phyloP scores from a whole-genome alignment of 1,140 invertebrate species.

The Batillaria attramentaria region DNA sequence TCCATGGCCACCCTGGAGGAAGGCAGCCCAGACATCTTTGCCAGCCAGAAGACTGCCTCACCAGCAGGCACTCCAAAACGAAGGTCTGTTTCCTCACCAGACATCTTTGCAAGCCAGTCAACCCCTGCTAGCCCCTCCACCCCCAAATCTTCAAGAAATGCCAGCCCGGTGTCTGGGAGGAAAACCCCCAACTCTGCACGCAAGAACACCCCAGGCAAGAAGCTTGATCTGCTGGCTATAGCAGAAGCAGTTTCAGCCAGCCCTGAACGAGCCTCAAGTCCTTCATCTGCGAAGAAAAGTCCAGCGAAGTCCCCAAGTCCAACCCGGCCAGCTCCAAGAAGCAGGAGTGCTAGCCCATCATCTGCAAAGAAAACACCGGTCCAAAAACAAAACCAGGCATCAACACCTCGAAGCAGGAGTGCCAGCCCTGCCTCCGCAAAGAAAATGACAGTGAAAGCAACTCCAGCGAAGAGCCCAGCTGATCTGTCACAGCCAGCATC shows the following conservation, averaged over 20 bases:
- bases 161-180: background rate
- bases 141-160: background rate
- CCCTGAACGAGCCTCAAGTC: background rate
- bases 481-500: too few species aligned
- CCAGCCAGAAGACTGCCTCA: conserved; percentile 11
- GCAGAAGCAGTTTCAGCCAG: too few species aligned
- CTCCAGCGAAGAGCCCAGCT: too few species aligned
- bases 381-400: background rate
- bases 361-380: background rate
- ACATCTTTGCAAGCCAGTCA: too few species aligned
- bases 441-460: too few species aligned
- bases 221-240: too few species aligned
- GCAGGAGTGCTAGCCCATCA: background rate
- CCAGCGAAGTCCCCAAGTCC: background rate
- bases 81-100: background rate
- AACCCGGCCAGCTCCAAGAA: conserved; percentile 1
- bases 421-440: background rate
- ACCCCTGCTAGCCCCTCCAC: conserved; percentile 1
- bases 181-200: background rate
- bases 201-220: background rate
- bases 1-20: conserved; percentile 31
- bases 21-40: conserved; percentile 17
- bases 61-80: conserved; percentile 8
- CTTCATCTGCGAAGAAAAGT: conserved; percentile 20
- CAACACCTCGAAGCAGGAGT: conserved; percentile 5